Evolutionary conservation across 2,888 invertebrate genomes (phyloP), one percentile per base, ranked within the genome.

Genomic region (Pherbina coryleti): DNA sequence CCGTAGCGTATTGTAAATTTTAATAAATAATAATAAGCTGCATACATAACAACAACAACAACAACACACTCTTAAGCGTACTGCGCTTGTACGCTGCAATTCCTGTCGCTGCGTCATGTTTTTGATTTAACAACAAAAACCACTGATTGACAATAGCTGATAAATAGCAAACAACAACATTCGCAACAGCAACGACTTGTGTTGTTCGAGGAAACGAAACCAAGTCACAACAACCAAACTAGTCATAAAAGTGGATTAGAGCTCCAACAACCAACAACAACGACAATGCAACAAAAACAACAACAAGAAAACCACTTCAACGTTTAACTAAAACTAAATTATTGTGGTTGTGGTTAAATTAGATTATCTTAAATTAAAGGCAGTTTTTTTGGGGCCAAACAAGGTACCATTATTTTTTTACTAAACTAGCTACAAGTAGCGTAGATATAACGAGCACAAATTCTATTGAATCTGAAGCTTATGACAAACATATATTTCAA

Each of bases 81-180:
- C 22, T 11, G 49, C 11, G 34, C 31, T 53, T 60, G 44, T 44
- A 44, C 14, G 44, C 8, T n/a, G 69, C 9, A 60, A 44, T 34
- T 49, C 8, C 62, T 28, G 62, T 69, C 73, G 73, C 25, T 74
- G 62, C 62, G 62, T 74, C 62, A 28, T 74, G 62, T 49, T 74
- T 60, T 74, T 74, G 37, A 74, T 74, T 74, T 60, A 62, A 37
- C 62, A 74, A 74, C 60, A 62, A 62, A 49, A 74, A 37, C 25
- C 34, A 49, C 60, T 70, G 76, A 76, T 76, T 76, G 62, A 76
- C 60, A 76, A 76, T 70, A 17, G 19, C 22, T 70, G 76, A 76
- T 76, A 70, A 76, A 66, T 34, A 66, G 28, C 51, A 49, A 64
- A 66, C 34, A 49, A n/a, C 57, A 37, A 34, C 28, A 57, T 34